phyloP scores from a whole-genome alignment of 2,888 invertebrate species.

The Vannuccia rotundouncinata region DNA sequence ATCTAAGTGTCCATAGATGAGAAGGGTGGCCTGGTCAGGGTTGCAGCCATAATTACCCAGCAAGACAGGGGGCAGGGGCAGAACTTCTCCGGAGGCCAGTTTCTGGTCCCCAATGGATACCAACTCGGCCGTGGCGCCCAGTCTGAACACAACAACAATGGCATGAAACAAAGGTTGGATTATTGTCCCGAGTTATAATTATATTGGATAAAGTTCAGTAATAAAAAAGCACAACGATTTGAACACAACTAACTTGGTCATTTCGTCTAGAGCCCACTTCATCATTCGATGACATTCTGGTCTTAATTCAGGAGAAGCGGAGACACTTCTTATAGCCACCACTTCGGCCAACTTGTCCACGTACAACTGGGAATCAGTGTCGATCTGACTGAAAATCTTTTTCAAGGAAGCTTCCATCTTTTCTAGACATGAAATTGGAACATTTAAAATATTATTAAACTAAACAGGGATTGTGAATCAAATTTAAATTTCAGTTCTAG shows the following conservation, averaged over 20 bases:
- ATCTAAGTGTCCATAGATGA: constrained; percentile 92
- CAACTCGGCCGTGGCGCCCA: constrained; percentile 67
- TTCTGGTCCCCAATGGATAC: constrained; percentile 67
- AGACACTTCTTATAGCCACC: constrained; percentile 89
- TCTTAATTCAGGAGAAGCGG: constrained; percentile 76
- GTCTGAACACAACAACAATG: constrained; percentile 40
- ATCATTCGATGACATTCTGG: constrained; percentile 76
- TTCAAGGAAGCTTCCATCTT: constrained; percentile 43
- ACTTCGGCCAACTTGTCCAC: constrained; percentile 73
- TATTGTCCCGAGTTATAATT: too few species aligned
- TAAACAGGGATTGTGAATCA: too few species aligned
- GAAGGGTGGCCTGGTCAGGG: constrained; percentile 77
- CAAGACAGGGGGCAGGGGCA: constrained; percentile 77
- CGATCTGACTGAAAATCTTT: constrained; percentile 64
- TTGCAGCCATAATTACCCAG: constrained; percentile 71
- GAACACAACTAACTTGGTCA: too few species aligned
- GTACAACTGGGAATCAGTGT: constrained; percentile 69
- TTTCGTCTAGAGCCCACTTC: constrained; percentile 63
- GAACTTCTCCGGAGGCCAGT: constrained; percentile 65
- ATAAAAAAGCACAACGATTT: too few species aligned
- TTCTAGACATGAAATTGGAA: too few species aligned
- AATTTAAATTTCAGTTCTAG: too few species aligned
- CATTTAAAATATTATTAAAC: too few species aligned
- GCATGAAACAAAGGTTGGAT: constrained; percentile 32
- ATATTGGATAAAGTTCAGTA: too few species aligned